A percentile compares a stretch with the other conserved stretches of the same genome.
Conservation (phyloP, 92 coral and sea anemone species). For the Scolanthus callimorphus region DNA sequence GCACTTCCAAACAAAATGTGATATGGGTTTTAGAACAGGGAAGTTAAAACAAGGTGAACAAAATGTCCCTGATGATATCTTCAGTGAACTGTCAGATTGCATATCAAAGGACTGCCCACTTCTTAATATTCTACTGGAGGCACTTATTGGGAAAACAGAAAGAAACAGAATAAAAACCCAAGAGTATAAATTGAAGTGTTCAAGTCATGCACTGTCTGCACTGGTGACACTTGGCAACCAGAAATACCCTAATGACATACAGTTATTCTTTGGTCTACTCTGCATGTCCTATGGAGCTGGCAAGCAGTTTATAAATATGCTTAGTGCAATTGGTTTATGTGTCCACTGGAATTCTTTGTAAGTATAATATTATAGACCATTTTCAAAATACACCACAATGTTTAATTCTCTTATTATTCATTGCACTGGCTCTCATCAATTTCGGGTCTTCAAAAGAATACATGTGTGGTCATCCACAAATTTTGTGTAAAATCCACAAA, state of each 20-base stretch:
- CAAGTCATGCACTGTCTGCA: conserved; percentile 36
- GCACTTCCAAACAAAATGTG: background rate
- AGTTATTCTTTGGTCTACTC: conserved; percentile 30
- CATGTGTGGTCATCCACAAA: too few species aligned
- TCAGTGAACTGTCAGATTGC: conserved; percentile 20
- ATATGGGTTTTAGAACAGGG: conserved; percentile 14
- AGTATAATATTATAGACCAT: conserved; percentile 2
- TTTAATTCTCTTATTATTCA: too few species aligned
- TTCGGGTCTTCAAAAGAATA: too few species aligned
- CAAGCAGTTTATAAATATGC: conserved; percentile 38
- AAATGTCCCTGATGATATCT: conserved; percentile 15
- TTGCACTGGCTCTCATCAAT: too few species aligned
- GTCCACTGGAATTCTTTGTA: conserved; percentile 24
- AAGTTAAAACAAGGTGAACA: conserved; percentile 3
- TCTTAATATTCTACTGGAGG: conserved; percentile 17
- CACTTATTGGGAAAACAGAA: conserved; percentile 12
- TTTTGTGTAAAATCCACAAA: too few species aligned
- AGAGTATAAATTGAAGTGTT: conserved; percentile 29
- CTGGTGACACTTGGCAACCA: conserved; percentile 12
- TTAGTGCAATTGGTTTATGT: conserved; percentile 15
- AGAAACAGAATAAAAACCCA: background rate
- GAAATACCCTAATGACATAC: conserved; percentile 18
- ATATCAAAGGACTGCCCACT: conserved; percentile 28
- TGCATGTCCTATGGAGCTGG: conserved; percentile 46
- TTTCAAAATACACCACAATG: too few species aligned